Evolutionary conservation across 2,113 vertebrate genomes (phyloP), one percentile per base, ranked within the genome.

Genomic region (Sylvilagus bachmani): DNA sequence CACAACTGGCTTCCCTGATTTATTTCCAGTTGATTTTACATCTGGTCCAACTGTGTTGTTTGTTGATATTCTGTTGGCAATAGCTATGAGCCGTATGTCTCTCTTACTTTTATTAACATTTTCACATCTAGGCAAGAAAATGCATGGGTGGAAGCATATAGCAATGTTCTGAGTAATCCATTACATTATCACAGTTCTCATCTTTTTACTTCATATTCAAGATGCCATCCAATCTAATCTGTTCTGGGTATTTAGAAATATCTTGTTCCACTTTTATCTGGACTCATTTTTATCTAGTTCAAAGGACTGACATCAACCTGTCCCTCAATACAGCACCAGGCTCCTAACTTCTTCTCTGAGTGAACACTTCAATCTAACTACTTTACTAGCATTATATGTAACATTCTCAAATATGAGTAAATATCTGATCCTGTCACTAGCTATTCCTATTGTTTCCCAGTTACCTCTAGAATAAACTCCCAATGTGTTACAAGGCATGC

Each of bases 11-110:
- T 74, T 87, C n/a, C 55, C 79, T 80, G 83, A 91, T 96, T 96
- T 96, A 89, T 83, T 97, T 96, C 94, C 91, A 96, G 86, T 92
- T 97, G 91, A 90, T 73, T 97, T 96, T 96, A 96, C 91, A 96
- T 96, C 95, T 95, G 83, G 86, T 89, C 91, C 91, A 94, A 95
- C 83, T 87, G 90, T 94, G 62, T 53, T 94, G 89, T 89, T 95
- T 96, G 86, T 89, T 95, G 85, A 96, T 94, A 92, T 91, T 96
- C 86, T 80, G 36, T 84, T 96, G 91, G 87, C 86, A 95, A 82
- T 79, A 94, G 62, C 51, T 21, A 66, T 11, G 14, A 89, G 78
- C 74, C 58, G 3, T 90, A 92, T 81, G 64, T 93, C 17, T 97
- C 93, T 83, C 49, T 88, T 81, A 79, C 17, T 93, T 95, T 96